Evolutionary conservation across 2,113 vertebrate species (phyloP).

Genomic region (Oreochromis aureus): DNA sequence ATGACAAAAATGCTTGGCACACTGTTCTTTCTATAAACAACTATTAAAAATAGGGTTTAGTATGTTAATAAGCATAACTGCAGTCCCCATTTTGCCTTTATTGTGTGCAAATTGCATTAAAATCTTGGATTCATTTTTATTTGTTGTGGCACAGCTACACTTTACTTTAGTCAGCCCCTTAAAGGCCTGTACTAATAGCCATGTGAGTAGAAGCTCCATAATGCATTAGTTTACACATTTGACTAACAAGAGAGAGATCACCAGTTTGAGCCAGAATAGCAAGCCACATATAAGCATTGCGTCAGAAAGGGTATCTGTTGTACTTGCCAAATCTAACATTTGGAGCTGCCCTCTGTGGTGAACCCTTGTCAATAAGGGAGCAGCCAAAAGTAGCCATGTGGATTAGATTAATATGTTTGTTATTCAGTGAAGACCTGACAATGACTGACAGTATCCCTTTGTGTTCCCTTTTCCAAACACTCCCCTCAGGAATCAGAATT

Average conservation of each 20-base stretch:
- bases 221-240: neutral
- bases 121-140: neutral
- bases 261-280: neutral
- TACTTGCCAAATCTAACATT: neutral
- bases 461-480: slow-evolving; percentile 25
- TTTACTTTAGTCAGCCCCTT: neutral
- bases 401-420: slow-evolving; percentile 49
- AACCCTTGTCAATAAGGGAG: neutral
- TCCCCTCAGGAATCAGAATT: slow-evolving; percentile 51
- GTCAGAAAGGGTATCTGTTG: neutral
- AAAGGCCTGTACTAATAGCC: neutral
- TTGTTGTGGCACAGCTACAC: neutral
- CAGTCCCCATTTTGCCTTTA: accelerated
- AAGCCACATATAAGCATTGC: accelerated
- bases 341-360: neutral
- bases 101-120: neutral
- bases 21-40: neutral
- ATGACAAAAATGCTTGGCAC: neutral
- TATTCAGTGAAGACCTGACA: slow-evolving; percentile 47
- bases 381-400: neutral
- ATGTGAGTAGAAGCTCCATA: neutral
- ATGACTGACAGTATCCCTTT: slow-evolving; percentile 55
- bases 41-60: neutral
- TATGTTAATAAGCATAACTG: neutral
- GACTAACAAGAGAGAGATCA: neutral